Evolutionary conservation across 2,888 invertebrate genomes (phyloP), one percentile per base, ranked within the genome.

Genomic region (Heteromurus nitidus): DNA sequence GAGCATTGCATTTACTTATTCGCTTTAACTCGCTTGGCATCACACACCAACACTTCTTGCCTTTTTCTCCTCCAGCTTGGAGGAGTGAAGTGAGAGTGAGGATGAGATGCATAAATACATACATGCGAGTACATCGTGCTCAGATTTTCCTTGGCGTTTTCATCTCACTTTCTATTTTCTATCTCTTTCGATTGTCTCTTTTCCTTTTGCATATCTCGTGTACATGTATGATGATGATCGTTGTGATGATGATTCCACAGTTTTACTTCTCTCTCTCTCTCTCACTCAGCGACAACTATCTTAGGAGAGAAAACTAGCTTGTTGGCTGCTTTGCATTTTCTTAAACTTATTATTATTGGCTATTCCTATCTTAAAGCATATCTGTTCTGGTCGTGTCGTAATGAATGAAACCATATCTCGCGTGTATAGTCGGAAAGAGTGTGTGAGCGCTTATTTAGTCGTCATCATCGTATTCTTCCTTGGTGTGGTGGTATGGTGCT

Each of bases 21-120:
- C 9, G 68, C n/a, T n/a, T 69, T 64, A 77, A 53, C 70, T 77
- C 42, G 53, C 73, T 77, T 77, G 70, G 69, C 62, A 77, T 77
- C 77, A 70, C 70, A 60, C 26, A 53, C 62, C 42, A 58, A 62
- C 62, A 64, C 55, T 47, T 69, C 67, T 44, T 30, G 44, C 36
- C 60, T 60, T 60, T 74, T 74, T 75, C 28, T n/a, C 22, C 60
- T 60, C n/a, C n/a, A n/a, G n/a, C n/a, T n/a, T n/a, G n/a, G n/a
- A n/a, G n/a, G n/a, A n/a, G n/a, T n/a, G n/a, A n/a, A n/a, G n/a
- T n/a, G n/a, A n/a, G n/a, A n/a, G n/a, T n/a, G n/a, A n/a, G n/a
- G n/a, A n/a, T n/a, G n/a, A n/a, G n/a, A n/a, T n/a, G n/a, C n/a
- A n/a, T n/a, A n/a, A n/a, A n/a, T n/a, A n/a, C n/a, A n/a, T n/a